A percentile compares a stretch with the other conserved stretches of the same genome.
Evolutionary conservation across 1,140 invertebrate species (phyloP).

Genomic region (Sipha flava): DNA sequence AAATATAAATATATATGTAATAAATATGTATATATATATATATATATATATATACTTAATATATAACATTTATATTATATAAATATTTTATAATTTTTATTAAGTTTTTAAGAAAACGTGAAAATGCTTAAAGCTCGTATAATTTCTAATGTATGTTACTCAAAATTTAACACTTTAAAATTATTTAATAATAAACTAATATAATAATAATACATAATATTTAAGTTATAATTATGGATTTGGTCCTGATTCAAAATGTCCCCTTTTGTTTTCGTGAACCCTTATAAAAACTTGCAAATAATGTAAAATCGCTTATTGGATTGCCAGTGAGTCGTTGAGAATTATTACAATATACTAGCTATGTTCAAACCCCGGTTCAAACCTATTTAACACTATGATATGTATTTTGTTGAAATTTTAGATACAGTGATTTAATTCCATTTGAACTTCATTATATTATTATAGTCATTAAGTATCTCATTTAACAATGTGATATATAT

Average conservation of each 20-base stretch:
- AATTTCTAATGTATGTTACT: not conserved
- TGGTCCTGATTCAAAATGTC: slow-evolving; percentile 31
- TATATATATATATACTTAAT: not conserved
- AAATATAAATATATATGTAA: not conserved
- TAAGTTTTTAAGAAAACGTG: not conserved
- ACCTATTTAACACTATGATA: slow-evolving; percentile 7
- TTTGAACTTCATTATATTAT: not conserved
- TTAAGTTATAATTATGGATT: slow-evolving; percentile 18
- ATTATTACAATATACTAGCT: not conserved
- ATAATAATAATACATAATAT: slow-evolving; percentile 15
- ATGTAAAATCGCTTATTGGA: slow-evolving; percentile 1
- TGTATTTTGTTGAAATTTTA: slow-evolving; percentile 12
- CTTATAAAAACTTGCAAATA: slow-evolving; percentile 17
- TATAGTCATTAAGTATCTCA: not conserved
- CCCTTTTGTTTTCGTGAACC: slow-evolving; percentile 29
- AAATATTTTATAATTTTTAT: not conserved
- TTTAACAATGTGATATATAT: not conserved
- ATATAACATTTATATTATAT: not conserved
- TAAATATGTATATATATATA: not conserved
- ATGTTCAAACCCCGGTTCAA: not conserved
- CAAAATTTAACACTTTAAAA: slow-evolving; percentile 9
- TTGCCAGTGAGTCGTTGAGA: slow-evolving; percentile 10
- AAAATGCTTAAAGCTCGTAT: not conserved
- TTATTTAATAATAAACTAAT: slow-evolving; percentile 18
- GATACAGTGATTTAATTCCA: not conserved